Evolutionary conservation across 2,888 invertebrate species (phyloP).

Genomic region (Caenorhabditis sinica): DNA sequence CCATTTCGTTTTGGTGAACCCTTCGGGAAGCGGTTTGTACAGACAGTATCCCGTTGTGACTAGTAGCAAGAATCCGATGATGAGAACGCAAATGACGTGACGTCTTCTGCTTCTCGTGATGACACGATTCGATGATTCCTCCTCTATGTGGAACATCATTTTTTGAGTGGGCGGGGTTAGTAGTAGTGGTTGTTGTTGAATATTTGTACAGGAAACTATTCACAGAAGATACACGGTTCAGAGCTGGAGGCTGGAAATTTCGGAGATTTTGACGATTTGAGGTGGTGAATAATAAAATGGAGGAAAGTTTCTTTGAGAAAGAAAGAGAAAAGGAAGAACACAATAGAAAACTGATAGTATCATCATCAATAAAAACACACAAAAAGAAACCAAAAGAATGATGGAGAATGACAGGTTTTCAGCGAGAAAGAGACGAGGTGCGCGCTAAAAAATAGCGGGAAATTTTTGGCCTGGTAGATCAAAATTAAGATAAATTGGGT

Average conservation of each 20-base stretch:
- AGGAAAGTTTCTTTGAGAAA: not conserved
- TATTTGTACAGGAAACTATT: slow-evolving; percentile 48
- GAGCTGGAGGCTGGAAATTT: slow-evolving; percentile 10
- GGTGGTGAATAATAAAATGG: not conserved
- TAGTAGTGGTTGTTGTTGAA: not conserved
- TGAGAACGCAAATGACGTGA: not conserved
- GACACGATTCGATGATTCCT: not conserved
- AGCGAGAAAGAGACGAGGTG: too few relatives aligned
- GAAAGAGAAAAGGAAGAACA: not conserved
- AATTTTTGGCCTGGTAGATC: not conserved
- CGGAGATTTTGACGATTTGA: too few relatives aligned
- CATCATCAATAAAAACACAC: not conserved
- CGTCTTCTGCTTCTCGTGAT: not conserved
- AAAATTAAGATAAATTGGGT: not conserved
- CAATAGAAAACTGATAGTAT: not conserved
- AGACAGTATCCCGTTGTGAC: slow-evolving; percentile 48
- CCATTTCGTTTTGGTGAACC: slow-evolving; percentile 66
- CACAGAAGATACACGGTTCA: slow-evolving; percentile 16
- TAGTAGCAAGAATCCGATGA: slow-evolving; percentile 5
- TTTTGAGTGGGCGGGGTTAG: not conserved
- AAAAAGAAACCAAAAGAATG: not conserved
- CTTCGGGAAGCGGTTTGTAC: slow-evolving; percentile 73
- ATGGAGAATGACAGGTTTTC: not conserved
- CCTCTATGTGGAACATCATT: slow-evolving; percentile 59
- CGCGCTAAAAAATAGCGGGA: too few relatives aligned